Percentiles rank a stretch among this genome's conserved stretches.
Evolutionary conservation across 2,113 vertebrate genomes (phyloP).

Genomic region (Notothenia rossii): DNA sequence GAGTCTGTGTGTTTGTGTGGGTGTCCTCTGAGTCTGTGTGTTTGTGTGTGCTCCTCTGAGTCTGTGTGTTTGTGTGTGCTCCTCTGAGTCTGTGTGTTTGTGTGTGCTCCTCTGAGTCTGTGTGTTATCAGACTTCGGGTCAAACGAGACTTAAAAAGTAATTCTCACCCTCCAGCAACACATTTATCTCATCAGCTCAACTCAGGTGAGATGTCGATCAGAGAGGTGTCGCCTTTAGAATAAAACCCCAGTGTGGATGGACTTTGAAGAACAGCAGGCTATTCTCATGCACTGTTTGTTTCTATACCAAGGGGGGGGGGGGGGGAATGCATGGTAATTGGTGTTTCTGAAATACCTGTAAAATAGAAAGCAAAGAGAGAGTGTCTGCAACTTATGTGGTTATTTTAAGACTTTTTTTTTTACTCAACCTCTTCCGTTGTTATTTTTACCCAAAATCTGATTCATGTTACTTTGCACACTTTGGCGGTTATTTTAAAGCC

Average conservation of each 20-base stretch:
- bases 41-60: constrained; percentile 25
- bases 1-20: constrained; percentile 3
- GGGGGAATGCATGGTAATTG: no score
- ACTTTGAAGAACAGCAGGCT: neutral
- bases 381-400: no score
- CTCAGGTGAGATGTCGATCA: constrained; percentile 40
- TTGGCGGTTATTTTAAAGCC: no score
- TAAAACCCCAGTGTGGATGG: neutral
- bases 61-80: constrained; percentile 25
- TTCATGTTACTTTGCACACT: no score
- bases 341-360: no score
- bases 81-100: constrained; percentile 17
- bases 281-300: no score
- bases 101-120: constrained; percentile 18
- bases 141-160: neutral
- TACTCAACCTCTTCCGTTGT: no score
- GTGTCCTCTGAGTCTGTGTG: constrained; percentile 4
- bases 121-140: neutral
- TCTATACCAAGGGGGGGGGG: no score
- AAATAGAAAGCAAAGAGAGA: no score
- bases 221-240: neutral
- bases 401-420: no score
- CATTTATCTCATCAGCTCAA: neutral
- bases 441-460: no score
- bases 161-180: neutral